A percentile compares a stretch with the other conserved stretches of the same genome.
Conservation (phyloP, 2,797 vertebrate species). For the Babyrousa celebensis region DNA sequence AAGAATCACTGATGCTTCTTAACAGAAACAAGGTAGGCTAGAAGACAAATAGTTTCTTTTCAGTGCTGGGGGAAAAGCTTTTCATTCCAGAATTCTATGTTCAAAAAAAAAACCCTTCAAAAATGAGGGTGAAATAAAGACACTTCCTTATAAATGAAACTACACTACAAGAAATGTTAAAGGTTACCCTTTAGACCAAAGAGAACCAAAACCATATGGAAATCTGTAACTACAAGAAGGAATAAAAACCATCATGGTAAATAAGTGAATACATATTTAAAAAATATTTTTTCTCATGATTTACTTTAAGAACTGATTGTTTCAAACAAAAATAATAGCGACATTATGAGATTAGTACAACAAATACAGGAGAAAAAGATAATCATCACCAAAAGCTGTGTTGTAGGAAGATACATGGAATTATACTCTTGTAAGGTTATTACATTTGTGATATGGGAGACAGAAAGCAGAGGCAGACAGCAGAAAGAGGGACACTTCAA, state of each 20-base stretch:
- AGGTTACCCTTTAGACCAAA: neutral
- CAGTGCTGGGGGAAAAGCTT: neutral
- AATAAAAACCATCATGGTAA: neutral
- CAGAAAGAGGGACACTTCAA: neutral
- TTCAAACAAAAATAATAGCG: neutral
- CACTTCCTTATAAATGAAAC: neutral
- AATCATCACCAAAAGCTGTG: neutral
- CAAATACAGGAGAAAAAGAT: neutral
- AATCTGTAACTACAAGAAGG: neutral
- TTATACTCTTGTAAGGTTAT: neutral
- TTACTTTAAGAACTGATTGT: conserved; percentile 1
- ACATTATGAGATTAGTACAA: neutral
- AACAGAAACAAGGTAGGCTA: neutral
- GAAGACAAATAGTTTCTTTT: neutral
- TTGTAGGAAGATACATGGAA: neutral
- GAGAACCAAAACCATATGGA: neutral
- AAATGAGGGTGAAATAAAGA: neutral
- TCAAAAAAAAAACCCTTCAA: neutral
- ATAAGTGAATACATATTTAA: neutral
- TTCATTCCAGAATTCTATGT: neutral
- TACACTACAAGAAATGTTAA: neutral
- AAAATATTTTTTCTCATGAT: neutral
- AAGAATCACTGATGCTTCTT: neutral
- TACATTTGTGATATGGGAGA: neutral
- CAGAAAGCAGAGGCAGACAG: neutral